Base-by-base conservation (phyloP, 2,888 invertebrate species). In the Conus canariensis region DNA sequence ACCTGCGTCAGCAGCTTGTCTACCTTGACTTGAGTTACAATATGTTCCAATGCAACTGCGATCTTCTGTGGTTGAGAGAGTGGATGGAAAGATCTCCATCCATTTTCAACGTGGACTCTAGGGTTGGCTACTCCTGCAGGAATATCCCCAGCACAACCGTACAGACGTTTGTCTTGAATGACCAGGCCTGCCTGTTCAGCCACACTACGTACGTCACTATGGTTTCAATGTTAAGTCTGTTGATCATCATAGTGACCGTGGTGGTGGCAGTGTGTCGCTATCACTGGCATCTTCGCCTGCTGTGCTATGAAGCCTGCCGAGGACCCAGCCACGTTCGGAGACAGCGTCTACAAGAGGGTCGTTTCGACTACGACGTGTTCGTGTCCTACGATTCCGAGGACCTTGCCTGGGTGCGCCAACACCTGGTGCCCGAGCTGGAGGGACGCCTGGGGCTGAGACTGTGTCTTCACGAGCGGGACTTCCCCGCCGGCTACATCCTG, bases 391-490 rank as follows among this genome's bases (percentile, higher is more conserved):
- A 97, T 93, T 97, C 97, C 87, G 97, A 97, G 80, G 97, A 98
- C 93, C 96, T 97, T 0, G 95, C 96, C 0, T 98, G 98, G 97
- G 97, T 98, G 5, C 94, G 97, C 86, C 97, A 97, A 45, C 96
- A 97, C 16, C 96, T 98, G 0, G 94, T 98, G 22, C 97, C 97
- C 0, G 97, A 97, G 87, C 96, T 98, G 16, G 98, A 98, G 95
- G 96, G 56, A n/a, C 22, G 77, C 25, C 16, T 58, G 89, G 59
- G 90, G 2, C 88, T 93, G 0, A 58, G 85, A 56, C 60, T 97
- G 0, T 98, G 98, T 93, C 96, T 98, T 8, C 98, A 98, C 92
- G 97, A 98, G 94, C 96, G 98, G 85, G 98, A 98, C 94, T 98
- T 98, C 95, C 97, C 97, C 97, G 97, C 97, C 30, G 98, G 98